Conservation (phyloP, 1,140 invertebrate species). For the Cydia amplana region DNA sequence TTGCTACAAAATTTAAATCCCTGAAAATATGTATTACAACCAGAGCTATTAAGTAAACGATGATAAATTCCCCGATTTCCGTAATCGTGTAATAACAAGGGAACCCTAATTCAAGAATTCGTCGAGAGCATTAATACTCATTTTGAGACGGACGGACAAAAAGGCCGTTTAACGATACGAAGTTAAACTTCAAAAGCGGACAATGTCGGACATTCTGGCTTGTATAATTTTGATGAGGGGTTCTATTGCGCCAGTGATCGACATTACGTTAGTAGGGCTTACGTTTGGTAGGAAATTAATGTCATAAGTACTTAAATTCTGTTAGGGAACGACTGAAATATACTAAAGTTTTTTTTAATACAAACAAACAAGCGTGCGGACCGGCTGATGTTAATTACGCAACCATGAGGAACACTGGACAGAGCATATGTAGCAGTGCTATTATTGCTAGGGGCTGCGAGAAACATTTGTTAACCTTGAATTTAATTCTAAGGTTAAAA, state of each 20-base stretch:
- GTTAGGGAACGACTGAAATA: too few relatives aligned
- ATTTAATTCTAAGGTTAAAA: too few relatives aligned
- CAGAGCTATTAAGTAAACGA: slow-evolving; percentile 17
- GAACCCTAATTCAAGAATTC: slow-evolving; percentile 39
- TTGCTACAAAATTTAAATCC: neutral
- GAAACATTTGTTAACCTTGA: too few relatives aligned
- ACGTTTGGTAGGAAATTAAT: too few relatives aligned
- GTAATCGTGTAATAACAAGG: neutral
- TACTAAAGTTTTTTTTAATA: too few relatives aligned
- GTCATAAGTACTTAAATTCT: too few relatives aligned
- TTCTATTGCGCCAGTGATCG: neutral
- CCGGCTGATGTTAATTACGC: too few relatives aligned
- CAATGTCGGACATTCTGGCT: slow-evolving; percentile 43
- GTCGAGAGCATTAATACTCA: slow-evolving; percentile 47
- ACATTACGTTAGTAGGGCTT: too few relatives aligned
- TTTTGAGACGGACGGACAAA: slow-evolving; percentile 51
- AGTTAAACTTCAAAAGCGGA: slow-evolving; percentile 44
- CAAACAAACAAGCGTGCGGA: too few relatives aligned
- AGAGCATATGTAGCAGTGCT: too few relatives aligned
- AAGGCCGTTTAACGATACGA: slow-evolving; percentile 45
- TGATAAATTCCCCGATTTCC: slow-evolving; percentile 5
- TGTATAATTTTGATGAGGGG: slow-evolving; percentile 32
- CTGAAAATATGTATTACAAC: slow-evolving; percentile 8
- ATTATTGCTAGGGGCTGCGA: too few relatives aligned
- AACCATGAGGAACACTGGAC: too few relatives aligned